Evolutionary conservation across 2,888 invertebrate genomes (phyloP), one percentile per base, ranked within the genome.

Genomic region (Cephus sareptanus): DNA sequence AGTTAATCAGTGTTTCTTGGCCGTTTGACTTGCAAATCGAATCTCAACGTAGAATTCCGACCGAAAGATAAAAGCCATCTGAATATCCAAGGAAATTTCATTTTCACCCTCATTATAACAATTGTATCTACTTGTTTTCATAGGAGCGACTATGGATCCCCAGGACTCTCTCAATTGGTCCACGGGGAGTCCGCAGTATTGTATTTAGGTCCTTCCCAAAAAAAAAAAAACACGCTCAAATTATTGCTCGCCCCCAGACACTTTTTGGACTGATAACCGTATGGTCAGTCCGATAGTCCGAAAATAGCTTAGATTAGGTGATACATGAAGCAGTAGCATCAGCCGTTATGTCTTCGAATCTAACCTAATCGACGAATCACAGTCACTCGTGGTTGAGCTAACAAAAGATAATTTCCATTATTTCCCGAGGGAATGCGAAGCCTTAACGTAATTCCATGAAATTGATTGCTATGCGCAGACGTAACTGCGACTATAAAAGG

Each of bases 11-110:
- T 56, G 56, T 23, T 23, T 56, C 56, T 56, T 56, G 9, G 15
- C 30, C 71, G 34, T 71, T 71, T 31, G 71, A 71, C 12, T 71
- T 71, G 71, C 71, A 71, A 71, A 71, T 71, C 33, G 31, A 31
- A 31, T 15, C 31, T 30, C 71, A 30, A 12, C 33, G 13, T 71
- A 71, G 31, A 31, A 34, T 34, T 34, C 31, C 33, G 34, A 71
- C 71, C 11, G 23, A 13, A 34, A 31, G 34, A 71, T 35, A 31
- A 23, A 31, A 30, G 31, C 31, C 71, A 33, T 13, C 15, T 30
- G 71, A 30, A 31, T 71, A 31, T 31, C 71, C 71, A 71, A 31
- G 30, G 12, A 15, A 13, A 71, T n/a, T 31, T 23, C 9, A 30
- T 11, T 71, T 71, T 71, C 71, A 56, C 2, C 23, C 23, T 56